Conservation (phyloP, 2,888 invertebrate genomes). For the Aleiodes alternator region DNA sequence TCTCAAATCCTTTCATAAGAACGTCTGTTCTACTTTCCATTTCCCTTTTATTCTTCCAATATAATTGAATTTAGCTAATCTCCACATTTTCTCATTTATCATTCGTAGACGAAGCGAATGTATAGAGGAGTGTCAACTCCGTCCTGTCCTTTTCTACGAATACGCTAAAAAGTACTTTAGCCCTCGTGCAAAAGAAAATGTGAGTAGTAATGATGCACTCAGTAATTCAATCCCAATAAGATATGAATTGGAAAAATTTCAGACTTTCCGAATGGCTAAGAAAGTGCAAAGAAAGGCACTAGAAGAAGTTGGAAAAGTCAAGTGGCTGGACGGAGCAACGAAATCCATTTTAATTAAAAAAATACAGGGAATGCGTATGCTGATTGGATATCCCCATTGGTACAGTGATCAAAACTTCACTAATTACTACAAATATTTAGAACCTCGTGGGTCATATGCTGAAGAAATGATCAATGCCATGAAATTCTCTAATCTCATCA, state of each 20-base stretch:
- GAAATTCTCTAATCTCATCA: constrained; percentile 5
- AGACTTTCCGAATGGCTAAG: constrained; percentile 76
- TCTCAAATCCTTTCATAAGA: too few species aligned
- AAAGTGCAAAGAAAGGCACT: constrained; percentile 77
- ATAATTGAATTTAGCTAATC: too few species aligned
- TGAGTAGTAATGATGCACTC: background rate
- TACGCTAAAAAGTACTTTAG: constrained; percentile 37
- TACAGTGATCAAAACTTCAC: constrained; percentile 76
- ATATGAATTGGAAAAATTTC: background rate
- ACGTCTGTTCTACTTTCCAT: too few species aligned
- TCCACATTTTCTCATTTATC: background rate
- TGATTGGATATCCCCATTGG: constrained; percentile 79
- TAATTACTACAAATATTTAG: constrained; percentile 49
- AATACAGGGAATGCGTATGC: constrained; percentile 75
- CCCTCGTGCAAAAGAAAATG: constrained; percentile 24
- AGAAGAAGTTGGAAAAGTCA: constrained; percentile 74
- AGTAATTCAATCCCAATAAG: background rate
- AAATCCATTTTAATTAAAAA: constrained; percentile 76
- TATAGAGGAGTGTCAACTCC: constrained; percentile 12
- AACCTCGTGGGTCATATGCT: constrained; percentile 11
- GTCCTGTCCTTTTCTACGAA: constrained; percentile 21
- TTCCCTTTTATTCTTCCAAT: too few species aligned
- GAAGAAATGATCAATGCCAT: constrained; percentile 38
- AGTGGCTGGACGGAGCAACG: constrained; percentile 79
- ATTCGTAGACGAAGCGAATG: constrained; percentile 16